These are phyloP conservation scores for Taeniopygia guttata DNA, from an alignment of 2,797 vertebrate species.

Conservation along the genomic window DNA sequence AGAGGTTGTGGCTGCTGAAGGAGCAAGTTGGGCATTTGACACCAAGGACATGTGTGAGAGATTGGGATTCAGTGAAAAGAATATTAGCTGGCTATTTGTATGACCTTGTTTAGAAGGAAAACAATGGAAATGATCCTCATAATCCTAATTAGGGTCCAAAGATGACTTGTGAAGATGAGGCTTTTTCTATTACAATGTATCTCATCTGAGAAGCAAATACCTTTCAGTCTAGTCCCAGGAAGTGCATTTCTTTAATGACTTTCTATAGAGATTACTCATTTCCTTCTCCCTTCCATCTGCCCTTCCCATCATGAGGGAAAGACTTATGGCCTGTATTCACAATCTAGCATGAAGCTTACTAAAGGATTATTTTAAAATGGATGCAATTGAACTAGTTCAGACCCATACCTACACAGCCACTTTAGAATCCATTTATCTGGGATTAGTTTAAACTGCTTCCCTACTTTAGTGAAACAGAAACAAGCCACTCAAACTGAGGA, in stretches of 20 bases:
- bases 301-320: background rate
- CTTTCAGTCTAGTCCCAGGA: background rate
- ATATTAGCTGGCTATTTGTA: background rate
- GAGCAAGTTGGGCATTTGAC: background rate
- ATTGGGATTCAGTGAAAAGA: background rate
- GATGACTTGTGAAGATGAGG: background rate
- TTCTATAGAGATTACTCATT: background rate
- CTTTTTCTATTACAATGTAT: background rate
- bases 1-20: background rate
- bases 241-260: background rate
- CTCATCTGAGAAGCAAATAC: background rate
- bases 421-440: conserved; percentile 10
- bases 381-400: conserved; percentile 4
- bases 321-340: background rate
- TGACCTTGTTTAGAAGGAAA: background rate
- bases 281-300: background rate
- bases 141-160: background rate
- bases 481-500: background rate
- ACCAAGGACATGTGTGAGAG: background rate
- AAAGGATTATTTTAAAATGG: conserved; percentile 23
- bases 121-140: background rate
- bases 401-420: background rate
- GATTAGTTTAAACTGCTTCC: background rate
- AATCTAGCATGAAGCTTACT: background rate
- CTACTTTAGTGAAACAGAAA: background rate